These are phyloP conservation scores for Manacus vitellinus DNA, from an alignment of 2,113 vertebrate genomes.

Conservation along the genomic window DNA sequence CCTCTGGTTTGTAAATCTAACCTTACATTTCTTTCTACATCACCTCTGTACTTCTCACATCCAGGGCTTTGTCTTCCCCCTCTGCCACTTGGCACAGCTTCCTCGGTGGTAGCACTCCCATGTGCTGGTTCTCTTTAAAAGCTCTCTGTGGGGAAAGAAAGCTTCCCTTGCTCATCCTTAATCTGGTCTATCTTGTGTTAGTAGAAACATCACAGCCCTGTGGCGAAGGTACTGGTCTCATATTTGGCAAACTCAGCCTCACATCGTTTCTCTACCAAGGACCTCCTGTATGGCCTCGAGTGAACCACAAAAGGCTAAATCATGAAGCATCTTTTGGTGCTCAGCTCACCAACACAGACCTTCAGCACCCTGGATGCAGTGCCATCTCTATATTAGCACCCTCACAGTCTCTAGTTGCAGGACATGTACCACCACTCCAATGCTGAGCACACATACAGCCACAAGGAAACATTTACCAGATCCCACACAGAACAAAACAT, in stretches of 20 bases:
- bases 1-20: neutral
- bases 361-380: neutral
- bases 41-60: neutral
- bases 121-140: neutral
- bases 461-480: neutral
- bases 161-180: neutral
- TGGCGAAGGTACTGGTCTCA: neutral
- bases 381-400: neutral
- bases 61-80: neutral
- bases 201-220: neutral
- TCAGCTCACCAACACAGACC: neutral
- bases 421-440: neutral
- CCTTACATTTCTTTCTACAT: neutral
- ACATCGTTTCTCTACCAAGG: neutral
- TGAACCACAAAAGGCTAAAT: neutral
- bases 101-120: neutral
- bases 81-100: neutral
- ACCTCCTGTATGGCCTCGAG: neutral
- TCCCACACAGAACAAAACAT: neutral
- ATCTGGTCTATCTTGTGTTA: neutral
- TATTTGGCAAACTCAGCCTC: neutral
- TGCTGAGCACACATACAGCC: accelerated
- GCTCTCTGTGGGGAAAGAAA: neutral
- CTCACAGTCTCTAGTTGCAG: neutral
- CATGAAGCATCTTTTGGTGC: neutral